A percentile compares a stretch with the other conserved stretches of the same genome.
These are phyloP conservation scores for Dasyornis broadbenti DNA, from an alignment of 2,113 vertebrate genomes.

Conservation along the genomic window DNA sequence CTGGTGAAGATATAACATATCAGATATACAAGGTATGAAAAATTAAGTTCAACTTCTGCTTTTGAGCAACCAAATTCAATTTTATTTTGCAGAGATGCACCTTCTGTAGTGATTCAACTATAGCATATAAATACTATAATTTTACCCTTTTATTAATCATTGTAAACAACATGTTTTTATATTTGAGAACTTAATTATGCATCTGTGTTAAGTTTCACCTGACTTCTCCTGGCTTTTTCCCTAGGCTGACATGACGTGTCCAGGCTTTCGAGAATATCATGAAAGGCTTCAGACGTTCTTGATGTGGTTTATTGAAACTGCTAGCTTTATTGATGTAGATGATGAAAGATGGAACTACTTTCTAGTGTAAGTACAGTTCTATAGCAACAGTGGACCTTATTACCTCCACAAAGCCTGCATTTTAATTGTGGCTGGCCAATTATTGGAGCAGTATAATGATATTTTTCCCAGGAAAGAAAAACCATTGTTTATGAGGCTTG, in stretches of 20 bases:
- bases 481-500: conserved; percentile 96
- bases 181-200: conserved; percentile 47
- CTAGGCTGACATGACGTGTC: conserved; percentile 90
- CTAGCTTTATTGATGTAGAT: conserved; percentile 97
- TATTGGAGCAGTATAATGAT: conserved; percentile 95
- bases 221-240: conserved; percentile 79
- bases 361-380: conserved; percentile 95
- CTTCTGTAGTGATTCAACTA: neutral
- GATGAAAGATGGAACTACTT: conserved; percentile 99
- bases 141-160: neutral
- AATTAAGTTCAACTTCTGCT: neutral
- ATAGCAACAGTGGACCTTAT: conserved; percentile 86
- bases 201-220: conserved; percentile 75
- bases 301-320: conserved; percentile 99
- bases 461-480: conserved; percentile 90
- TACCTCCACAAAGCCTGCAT: conserved; percentile 78
- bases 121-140: neutral
- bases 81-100: neutral
- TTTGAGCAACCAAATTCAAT: neutral
- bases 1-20: conserved; percentile 86
- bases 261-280: conserved; percentile 96
- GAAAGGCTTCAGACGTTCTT: conserved; percentile 98
- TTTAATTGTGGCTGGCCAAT: conserved; percentile 96
- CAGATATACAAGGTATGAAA: conserved; percentile 90
- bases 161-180: conserved; percentile 32